A percentile compares a stretch with the other conserved stretches of the same genome.
Conservation (phyloP, 2,888 invertebrate species). For the Ichneumoninae sp. region DNA sequence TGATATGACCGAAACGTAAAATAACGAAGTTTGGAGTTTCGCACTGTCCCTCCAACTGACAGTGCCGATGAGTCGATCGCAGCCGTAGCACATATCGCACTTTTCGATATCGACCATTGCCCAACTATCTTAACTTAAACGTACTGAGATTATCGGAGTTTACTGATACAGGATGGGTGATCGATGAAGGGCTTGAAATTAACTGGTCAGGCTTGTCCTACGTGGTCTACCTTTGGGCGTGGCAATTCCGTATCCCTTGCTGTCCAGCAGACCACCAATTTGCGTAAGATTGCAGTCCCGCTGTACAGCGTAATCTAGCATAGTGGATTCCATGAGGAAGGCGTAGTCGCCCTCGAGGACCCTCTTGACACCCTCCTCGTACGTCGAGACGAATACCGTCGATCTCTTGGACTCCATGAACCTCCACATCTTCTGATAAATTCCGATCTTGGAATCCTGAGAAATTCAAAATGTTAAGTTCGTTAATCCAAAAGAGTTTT, state of each 20-base stretch:
- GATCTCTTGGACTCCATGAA: constrained; percentile 94
- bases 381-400: constrained; percentile 94
- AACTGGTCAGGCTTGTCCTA: background rate
- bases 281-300: constrained; percentile 98
- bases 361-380: constrained; percentile 95
- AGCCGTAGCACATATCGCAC: too few relatives aligned
- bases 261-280: constrained; percentile 94
- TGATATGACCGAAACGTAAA: too few relatives aligned
- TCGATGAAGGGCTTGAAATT: background rate
- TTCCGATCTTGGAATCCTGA: constrained; percentile 95
- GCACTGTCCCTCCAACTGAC: too few relatives aligned
- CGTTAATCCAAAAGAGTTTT: background rate
- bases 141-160: too few relatives aligned
- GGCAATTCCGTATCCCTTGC: constrained; percentile 97
- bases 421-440: constrained; percentile 97
- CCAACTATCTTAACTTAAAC: too few relatives aligned
- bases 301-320: constrained; percentile 98
- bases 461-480: constrained; percentile 16
- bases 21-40: too few relatives aligned
- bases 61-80: too few relatives aligned
- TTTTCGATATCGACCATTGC: too few relatives aligned
- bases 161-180: background rate
- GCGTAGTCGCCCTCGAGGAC: constrained; percentile 97
- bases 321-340: constrained; percentile 99
- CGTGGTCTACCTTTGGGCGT: constrained; percentile 92